Base-by-base conservation (phyloP, 2,113 vertebrate genomes). In the Sylvietta virens region DNA sequence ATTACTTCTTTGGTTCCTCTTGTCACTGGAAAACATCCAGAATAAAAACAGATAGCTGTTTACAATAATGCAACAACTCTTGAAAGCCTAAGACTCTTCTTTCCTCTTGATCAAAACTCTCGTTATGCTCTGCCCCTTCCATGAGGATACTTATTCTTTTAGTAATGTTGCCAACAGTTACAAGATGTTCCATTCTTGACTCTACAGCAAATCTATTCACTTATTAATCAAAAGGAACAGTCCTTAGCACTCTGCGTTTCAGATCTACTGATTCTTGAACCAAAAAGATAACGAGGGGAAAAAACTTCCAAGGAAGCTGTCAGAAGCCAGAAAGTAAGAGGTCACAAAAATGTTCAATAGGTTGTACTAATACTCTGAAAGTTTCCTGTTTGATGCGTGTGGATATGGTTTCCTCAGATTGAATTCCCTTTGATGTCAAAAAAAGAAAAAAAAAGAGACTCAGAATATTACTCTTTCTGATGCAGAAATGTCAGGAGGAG, bases 141-240 rank as follows among this genome's bases (percentile, higher is more conserved):
- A 92, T 53, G 83, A 95, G 50, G 72, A 86, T 81, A 92, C 72
- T 94, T 92, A 92, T 19, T 94, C 72, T 93, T 96, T 79, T 45
- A 93, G 79, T 81, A 81, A 84, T 0, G 9, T 56, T 96, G 93
- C 90, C 95, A 96, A 79, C 65, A 94, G 80, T 88, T 95, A 96
- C 90, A 95, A 94, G 86, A 95, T 95, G 92, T 95, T 96, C 76
- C 92, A 94, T 96, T 94, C 86, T 95, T 97, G 80, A 90, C 88
- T 93, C 53, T 69, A 72, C 44, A 78, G 69, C 76, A 96, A 90
- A 92, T 93, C 94, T 69, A 96, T 76, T 96, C 90, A 94, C 69
- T 95, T 97, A 96, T 90, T 96, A 95, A 96, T 96, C 93, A 95
- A 96, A 96, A 60, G 77, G 45, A 94, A 77, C 72, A 86, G 56